Evolutionary conservation across 92 coral and sea anemone genomes (phyloP).

Genomic region (Heliopora coerulea): DNA sequence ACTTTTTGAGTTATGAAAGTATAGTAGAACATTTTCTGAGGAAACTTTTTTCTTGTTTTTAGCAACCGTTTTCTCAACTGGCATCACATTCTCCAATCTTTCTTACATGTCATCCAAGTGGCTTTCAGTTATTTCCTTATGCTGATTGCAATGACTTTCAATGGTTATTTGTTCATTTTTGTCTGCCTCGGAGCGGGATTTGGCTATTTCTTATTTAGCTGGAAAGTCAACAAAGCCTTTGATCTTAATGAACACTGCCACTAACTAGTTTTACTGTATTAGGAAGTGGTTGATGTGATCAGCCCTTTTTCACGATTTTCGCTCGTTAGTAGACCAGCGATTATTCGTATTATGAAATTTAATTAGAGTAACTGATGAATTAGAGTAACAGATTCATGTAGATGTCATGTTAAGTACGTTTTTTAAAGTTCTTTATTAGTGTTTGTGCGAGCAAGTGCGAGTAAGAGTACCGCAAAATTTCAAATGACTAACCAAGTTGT

Average conservation of each 20-base stretch:
- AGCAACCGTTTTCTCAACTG: constrained; percentile 72
- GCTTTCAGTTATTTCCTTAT: constrained; percentile 91
- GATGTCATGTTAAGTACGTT: no score
- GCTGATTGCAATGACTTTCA: constrained; percentile 97
- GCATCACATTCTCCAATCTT: constrained; percentile 80
- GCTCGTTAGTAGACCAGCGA: not conserved
- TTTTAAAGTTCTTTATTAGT: no score
- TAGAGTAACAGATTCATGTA: no score
- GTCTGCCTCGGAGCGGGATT: constrained; percentile 90
- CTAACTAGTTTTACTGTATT: constrained; percentile 24
- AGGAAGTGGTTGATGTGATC: not conserved
- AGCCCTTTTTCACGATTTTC: not conserved
- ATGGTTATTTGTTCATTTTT: constrained; percentile 81
- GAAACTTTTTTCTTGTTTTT: constrained; percentile 10
- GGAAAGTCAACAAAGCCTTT: constrained; percentile 78
- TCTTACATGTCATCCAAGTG: constrained; percentile 83
- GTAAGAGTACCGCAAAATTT: no score
- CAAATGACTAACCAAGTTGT: no score
- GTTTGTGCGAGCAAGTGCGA: no score
- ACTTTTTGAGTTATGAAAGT: no score
- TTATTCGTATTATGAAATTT: no score
- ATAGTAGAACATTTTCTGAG: no score
- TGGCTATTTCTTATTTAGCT: constrained; percentile 90
- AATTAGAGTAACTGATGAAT: no score
- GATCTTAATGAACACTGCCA: constrained; percentile 98